phyloP scores from a whole-genome alignment of 2,888 invertebrate species.

The Oscheius sp. region DNA sequence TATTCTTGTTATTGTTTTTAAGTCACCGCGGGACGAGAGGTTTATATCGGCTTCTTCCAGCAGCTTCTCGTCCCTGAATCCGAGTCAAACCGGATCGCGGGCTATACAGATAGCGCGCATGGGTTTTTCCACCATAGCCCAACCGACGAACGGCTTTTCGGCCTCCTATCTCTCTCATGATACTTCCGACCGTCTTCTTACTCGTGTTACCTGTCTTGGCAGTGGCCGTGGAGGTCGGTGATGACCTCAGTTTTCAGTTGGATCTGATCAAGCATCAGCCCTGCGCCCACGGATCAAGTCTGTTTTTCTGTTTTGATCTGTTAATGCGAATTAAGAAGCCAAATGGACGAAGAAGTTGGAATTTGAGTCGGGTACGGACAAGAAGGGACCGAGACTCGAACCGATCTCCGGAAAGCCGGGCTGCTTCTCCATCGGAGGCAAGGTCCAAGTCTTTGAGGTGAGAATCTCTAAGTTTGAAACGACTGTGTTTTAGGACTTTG shows the following conservation, averaged over 20 bases:
- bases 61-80: slow-evolving; percentile 26
- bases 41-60: slow-evolving; percentile 4
- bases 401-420: slow-evolving; percentile 45
- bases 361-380: slow-evolving; percentile 68
- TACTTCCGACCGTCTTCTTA: slow-evolving; percentile 2
- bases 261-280: slow-evolving; percentile 73
- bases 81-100: slow-evolving; percentile 20
- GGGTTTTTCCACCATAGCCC: slow-evolving; percentile 35
- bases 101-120: slow-evolving; percentile 28
- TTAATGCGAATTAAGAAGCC: slow-evolving; percentile 41
- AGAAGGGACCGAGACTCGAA: slow-evolving; percentile 66
- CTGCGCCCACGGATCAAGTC: slow-evolving; percentile 59
- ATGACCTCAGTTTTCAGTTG: slow-evolving; percentile 66
- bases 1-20: neutral
- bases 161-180: neutral
- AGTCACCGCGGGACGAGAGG: neutral
- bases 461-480: too few species aligned
- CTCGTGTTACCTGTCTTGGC: slow-evolving; percentile 5
- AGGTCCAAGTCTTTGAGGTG: slow-evolving; percentile 66
- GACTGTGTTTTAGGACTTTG: slow-evolving; percentile 59
- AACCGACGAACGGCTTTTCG: slow-evolving; percentile 18
- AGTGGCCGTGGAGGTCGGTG: slow-evolving; percentile 45
- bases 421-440: slow-evolving; percentile 67
- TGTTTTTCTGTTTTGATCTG: neutral
- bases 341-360: slow-evolving; percentile 71